Conservation (phyloP, 2,113 vertebrate genomes). For the Saguinus imperator region DNA sequence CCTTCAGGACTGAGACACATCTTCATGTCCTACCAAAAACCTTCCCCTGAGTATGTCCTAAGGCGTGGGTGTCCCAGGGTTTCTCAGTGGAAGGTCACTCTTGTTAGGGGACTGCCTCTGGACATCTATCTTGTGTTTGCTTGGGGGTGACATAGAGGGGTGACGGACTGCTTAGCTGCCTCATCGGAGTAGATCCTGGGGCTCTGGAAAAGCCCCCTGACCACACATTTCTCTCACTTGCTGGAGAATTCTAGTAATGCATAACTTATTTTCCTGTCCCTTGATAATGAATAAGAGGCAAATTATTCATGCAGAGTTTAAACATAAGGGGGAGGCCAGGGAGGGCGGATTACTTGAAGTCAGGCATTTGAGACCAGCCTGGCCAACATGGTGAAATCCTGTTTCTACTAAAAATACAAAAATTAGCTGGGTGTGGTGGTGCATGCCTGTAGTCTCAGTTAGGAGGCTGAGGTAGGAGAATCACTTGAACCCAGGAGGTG, state of each 20-base stretch:
- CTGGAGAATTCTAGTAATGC: not conserved
- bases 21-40: not conserved
- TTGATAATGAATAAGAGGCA: not conserved
- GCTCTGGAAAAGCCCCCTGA: not conserved
- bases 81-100: not conserved
- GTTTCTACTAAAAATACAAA: too few relatives aligned
- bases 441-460: too few relatives aligned
- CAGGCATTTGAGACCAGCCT: too few relatives aligned
- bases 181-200: not conserved
- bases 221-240: not conserved
- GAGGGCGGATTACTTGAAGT: too few relatives aligned
- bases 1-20: rapidly evolving
- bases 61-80: not conserved
- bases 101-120: not conserved
- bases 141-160: not conserved
- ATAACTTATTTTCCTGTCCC: not conserved
- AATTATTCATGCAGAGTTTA: not conserved
- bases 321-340: not conserved
- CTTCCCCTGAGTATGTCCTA: rapidly evolving
- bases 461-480: too few relatives aligned
- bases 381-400: too few relatives aligned
- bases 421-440: too few relatives aligned
- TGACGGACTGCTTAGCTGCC: not conserved
- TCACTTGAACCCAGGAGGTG: too few relatives aligned
- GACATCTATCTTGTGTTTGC: not conserved